Conservation (phyloP, 1,140 invertebrate species). For the Leptestheria dahalacensis region DNA sequence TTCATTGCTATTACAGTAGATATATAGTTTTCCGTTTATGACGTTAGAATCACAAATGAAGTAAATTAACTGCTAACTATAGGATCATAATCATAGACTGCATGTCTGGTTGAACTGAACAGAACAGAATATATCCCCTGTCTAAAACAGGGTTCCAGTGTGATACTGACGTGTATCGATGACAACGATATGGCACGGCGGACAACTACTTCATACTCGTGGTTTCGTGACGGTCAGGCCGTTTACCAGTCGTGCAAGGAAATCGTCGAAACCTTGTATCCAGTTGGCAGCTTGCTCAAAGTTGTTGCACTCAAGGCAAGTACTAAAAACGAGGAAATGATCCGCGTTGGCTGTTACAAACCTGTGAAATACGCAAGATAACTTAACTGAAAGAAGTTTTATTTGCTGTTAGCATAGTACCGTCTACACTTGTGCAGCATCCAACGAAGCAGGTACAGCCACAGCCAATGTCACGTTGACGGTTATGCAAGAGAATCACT, state of each 20-base stretch:
- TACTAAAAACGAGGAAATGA: not conserved
- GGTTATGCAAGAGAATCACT: not conserved
- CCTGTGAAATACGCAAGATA: not conserved
- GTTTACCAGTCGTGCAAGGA: constrained; percentile 6
- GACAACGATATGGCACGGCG: constrained; percentile 2
- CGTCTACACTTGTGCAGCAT: constrained; percentile 7
- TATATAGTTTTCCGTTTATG: not conserved
- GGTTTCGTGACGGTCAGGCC: constrained; percentile 6
- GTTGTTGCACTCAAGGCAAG: constrained; percentile 1
- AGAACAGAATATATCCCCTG: not conserved
- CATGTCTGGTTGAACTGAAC: not conserved
- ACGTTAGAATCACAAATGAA: too few relatives aligned
- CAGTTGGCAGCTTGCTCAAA: constrained; percentile 9
- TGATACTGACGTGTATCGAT: constrained; percentile 11
- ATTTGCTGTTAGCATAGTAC: constrained; percentile 8
- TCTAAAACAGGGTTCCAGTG: constrained; percentile 1
- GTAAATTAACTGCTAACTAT: too few relatives aligned
- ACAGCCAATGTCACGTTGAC: not conserved
- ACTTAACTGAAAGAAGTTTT: not conserved
- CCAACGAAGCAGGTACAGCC: not conserved
- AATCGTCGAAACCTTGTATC: constrained; percentile 8
- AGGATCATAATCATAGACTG: too few relatives aligned
- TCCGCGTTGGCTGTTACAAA: not conserved
- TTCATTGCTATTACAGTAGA: not conserved
- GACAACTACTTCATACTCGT: not conserved